Conservation (phyloP, 1,140 invertebrate species). For the Papilio xuthus region DNA sequence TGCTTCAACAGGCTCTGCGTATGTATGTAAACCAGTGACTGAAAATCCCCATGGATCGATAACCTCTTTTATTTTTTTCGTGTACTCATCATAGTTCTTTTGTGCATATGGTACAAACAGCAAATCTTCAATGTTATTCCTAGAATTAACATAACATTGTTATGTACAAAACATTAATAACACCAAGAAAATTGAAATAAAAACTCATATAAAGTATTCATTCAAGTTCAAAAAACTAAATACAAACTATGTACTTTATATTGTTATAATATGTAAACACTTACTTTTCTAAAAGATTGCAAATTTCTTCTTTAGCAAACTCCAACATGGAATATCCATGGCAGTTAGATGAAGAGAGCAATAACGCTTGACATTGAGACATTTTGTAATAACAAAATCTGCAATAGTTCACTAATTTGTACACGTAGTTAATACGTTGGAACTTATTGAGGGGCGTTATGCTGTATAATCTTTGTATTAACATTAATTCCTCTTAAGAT, state of each 20-base stretch:
- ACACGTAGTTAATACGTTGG: neutral
- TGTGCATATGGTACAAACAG: constrained; percentile 91
- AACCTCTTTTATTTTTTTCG: constrained; percentile 83
- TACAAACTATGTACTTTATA: neutral
- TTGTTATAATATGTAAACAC: constrained; percentile 38
- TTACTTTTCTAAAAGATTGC: constrained; percentile 84
- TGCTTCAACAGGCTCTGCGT: constrained; percentile 80
- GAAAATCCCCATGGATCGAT: constrained; percentile 85
- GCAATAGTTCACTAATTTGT: neutral
- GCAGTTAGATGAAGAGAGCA: constrained; percentile 87
- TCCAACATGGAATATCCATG: constrained; percentile 86
- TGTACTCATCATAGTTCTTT: constrained; percentile 85
- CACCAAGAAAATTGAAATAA: neutral
- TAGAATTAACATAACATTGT: constrained; percentile 60
- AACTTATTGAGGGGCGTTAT: neutral
- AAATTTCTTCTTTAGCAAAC: constrained; percentile 85
- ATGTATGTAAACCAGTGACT: constrained; percentile 85
- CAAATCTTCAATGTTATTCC: constrained; percentile 84
- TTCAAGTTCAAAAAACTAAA: neutral
- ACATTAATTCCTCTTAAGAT: constrained; percentile 8
- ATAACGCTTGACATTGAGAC: constrained; percentile 80
- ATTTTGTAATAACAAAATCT: constrained; percentile 45
- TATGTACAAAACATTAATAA: neutral
- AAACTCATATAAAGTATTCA: neutral
- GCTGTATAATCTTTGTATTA: neutral